Evolutionary conservation across 2,888 invertebrate genomes (phyloP).

Genomic region (Dione juno): DNA sequence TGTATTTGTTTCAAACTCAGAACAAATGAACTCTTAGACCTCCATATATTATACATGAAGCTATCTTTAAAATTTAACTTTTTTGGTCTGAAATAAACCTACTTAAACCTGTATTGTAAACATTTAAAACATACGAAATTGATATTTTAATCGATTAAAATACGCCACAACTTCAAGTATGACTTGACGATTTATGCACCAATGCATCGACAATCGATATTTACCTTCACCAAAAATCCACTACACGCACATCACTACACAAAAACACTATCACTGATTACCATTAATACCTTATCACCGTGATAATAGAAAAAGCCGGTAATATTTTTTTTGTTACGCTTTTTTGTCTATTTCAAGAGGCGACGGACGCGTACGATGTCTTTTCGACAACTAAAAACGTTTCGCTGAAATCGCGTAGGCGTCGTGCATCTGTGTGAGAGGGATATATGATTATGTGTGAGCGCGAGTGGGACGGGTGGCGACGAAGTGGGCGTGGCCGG

Average conservation of each 20-base stretch:
- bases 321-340: conserved; percentile 52
- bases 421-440: conserved; percentile 65
- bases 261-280: conserved; percentile 53
- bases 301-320: conserved; percentile 51
- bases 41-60: too few relatives aligned
- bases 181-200: background rate
- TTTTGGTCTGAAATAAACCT: background rate
- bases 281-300: conserved; percentile 53
- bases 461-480: conserved; percentile 56
- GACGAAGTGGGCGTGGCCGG: conserved; percentile 65
- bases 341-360: conserved; percentile 56
- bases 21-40: too few relatives aligned
- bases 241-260: conserved; percentile 59
- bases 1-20: too few relatives aligned
- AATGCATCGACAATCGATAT: conserved; percentile 47
- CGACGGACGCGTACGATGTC: conserved; percentile 69
- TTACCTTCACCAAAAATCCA: conserved; percentile 58
- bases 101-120: background rate
- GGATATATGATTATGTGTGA: conserved; percentile 48
- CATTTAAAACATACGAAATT: background rate
- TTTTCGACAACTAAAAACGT: conserved; percentile 79
- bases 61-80: too few relatives aligned
- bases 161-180: conserved; percentile 9
- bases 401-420: conserved; percentile 74
- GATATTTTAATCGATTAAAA: conserved; percentile 23